These are phyloP conservation scores for Zosterops hypoxanthus DNA, from an alignment of 2,113 vertebrate species.

Conservation along the genomic window DNA sequence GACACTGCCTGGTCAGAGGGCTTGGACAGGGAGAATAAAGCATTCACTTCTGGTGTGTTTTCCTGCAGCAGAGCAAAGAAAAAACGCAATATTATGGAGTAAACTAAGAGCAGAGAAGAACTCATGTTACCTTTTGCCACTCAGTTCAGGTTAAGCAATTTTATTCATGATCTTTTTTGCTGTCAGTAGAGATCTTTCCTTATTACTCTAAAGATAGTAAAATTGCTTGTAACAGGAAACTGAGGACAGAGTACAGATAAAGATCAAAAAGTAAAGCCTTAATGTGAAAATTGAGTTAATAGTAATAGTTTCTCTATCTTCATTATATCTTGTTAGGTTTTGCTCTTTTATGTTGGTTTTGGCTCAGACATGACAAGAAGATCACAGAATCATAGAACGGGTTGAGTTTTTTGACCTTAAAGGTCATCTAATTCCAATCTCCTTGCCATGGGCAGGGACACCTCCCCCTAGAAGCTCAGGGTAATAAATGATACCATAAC, in stretches of 20 bases:
- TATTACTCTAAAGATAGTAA: background rate
- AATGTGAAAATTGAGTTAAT: background rate
- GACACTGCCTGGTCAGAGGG: background rate
- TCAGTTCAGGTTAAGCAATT: background rate
- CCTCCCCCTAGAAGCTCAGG: background rate
- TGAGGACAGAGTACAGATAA: background rate
- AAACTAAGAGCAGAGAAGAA: background rate
- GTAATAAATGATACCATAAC: background rate
- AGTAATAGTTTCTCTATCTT: background rate
- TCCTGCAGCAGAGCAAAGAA: background rate
- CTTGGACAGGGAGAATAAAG: background rate
- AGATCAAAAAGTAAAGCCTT: background rate
- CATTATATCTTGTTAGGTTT: background rate
- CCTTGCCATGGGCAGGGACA: background rate
- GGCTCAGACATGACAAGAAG: background rate
- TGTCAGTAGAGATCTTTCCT: background rate
- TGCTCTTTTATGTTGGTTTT: background rate
- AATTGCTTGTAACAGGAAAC: background rate
- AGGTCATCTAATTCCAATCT: background rate
- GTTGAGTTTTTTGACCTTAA: background rate
- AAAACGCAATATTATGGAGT: background rate
- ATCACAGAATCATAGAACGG: background rate
- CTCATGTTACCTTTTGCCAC: background rate
- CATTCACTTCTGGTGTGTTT: background rate
- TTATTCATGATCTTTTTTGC: background rate